Evolutionary conservation across 2,113 vertebrate species (phyloP).

Genomic region (Eleginops maclovinus): DNA sequence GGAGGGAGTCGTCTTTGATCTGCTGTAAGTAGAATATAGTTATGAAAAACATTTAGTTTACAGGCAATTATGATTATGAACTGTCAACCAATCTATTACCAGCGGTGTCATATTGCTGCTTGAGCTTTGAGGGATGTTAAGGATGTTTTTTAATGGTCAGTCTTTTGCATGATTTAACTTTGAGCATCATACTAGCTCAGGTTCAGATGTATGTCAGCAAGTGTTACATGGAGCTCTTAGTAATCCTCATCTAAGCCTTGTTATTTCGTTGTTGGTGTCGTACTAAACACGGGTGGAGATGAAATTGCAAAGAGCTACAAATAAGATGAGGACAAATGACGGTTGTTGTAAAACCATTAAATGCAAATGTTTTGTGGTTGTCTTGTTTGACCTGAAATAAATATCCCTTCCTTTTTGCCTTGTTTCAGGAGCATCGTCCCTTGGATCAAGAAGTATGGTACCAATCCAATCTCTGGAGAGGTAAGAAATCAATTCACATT

Average conservation of each 20-base stretch:
- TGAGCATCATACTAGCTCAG: background rate
- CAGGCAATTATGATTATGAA: too few relatives aligned
- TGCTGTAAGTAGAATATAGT: slow-evolving; percentile 81
- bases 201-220: background rate
- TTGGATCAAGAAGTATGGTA: slow-evolving; percentile 98
- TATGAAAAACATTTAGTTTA: too few relatives aligned
- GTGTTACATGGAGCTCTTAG: background rate
- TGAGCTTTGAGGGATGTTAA: too few relatives aligned
- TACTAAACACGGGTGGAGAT: background rate
- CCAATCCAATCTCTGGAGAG: slow-evolving; percentile 94
- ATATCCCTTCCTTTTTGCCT: background rate
- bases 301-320: background rate
- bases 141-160: background rate
- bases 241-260: background rate
- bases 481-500: slow-evolving; percentile 73
- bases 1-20: slow-evolving; percentile 94
- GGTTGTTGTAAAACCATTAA: background rate
- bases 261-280: background rate
- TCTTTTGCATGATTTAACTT: background rate
- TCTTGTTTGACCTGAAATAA: background rate
- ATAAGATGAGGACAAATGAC: background rate
- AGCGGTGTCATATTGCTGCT: too few relatives aligned
- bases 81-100: too few relatives aligned
- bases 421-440: slow-evolving; percentile 92
- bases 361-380: background rate